These are phyloP conservation scores for Sebastes iracundus DNA, from an alignment of 2,797 vertebrate genomes.

Conservation along the genomic window DNA sequence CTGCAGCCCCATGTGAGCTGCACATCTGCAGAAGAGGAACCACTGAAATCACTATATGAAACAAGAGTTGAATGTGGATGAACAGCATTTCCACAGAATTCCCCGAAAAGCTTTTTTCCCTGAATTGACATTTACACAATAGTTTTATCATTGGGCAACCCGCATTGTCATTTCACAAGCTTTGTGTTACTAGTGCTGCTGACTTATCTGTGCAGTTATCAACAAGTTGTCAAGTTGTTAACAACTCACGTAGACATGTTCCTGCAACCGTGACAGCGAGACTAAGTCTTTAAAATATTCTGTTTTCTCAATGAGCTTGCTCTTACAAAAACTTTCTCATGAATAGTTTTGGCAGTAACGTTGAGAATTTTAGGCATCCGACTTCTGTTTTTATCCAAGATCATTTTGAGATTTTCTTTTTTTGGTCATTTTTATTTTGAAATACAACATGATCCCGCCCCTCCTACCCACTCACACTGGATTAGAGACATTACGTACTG, in stretches of 20 bases:
- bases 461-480: too few relatives aligned
- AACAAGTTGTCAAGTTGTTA: conserved; percentile 24
- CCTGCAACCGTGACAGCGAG: background rate
- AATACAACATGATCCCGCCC: background rate
- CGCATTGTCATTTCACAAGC: conserved; percentile 52
- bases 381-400: background rate
- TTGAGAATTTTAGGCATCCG: background rate
- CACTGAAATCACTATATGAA: background rate
- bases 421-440: background rate
- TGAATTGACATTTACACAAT: conserved; percentile 72
- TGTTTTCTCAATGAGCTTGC: conserved; percentile 5
- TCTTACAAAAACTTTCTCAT: background rate
- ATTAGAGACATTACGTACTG: too few relatives aligned
- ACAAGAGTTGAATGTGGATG: conserved; percentile 15
- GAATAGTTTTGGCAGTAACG: background rate
- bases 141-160: conserved; percentile 61
- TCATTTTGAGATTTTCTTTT: background rate
- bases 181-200: background rate
- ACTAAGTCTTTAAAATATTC: background rate
- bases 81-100: conserved; percentile 63
- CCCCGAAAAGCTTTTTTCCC: conserved; percentile 37
- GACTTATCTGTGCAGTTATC: conserved; percentile 20
- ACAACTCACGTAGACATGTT: background rate
- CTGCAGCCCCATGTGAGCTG: background rate
- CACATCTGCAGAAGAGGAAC: conserved; percentile 45